phyloP scores from a whole-genome alignment of 2,113 vertebrate species.

The Rutilus rutilus region DNA sequence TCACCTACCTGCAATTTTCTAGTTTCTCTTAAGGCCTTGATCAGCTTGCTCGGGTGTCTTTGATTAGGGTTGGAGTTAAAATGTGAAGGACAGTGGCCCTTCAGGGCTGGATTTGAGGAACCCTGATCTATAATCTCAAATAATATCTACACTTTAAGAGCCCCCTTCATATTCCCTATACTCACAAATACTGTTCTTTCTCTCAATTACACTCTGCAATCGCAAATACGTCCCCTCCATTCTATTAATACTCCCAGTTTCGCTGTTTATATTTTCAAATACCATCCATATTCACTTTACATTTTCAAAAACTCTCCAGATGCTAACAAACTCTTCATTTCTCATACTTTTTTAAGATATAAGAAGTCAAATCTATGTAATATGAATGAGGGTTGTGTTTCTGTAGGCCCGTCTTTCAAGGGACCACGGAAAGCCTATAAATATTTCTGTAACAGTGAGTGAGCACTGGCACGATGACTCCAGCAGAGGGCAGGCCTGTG shows the following conservation, averaged over 20 bases:
- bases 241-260: too few species aligned
- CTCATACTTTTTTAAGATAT: not conserved
- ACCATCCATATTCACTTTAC: too few species aligned
- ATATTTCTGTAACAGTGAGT: constrained; percentile 73
- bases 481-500: constrained; percentile 75
- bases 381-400: not conserved
- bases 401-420: constrained; percentile 76
- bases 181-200: not conserved
- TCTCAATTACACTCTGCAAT: not conserved
- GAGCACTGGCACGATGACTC: constrained; percentile 66
- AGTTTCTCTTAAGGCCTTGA: too few species aligned
- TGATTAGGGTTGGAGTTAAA: too few species aligned
- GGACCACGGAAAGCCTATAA: constrained; percentile 71
- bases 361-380: not conserved
- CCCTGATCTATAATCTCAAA: not conserved
- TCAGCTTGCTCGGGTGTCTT: too few species aligned
- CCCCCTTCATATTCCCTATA: too few species aligned
- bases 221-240: too few species aligned
- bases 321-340: not conserved
- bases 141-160: not conserved
- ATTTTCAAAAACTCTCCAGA: not conserved
- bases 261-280: too few species aligned
- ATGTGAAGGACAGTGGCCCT: too few species aligned
- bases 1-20: too few species aligned
- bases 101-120: too few species aligned